These are phyloP conservation scores for Aspiorhynchus laticeps DNA, from an alignment of 2,113 vertebrate species.

Conservation along the genomic window DNA sequence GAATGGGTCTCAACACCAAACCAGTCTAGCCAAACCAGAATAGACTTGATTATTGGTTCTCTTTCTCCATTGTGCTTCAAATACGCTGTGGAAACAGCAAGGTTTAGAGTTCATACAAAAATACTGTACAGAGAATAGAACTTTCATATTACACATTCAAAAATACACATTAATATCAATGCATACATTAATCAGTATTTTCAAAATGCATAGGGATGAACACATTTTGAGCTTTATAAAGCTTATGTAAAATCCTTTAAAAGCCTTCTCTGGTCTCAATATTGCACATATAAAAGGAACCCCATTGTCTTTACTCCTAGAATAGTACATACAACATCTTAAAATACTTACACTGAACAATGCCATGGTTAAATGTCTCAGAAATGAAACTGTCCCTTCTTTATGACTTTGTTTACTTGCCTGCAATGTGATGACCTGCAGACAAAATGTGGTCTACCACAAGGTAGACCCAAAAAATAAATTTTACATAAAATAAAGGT, in stretches of 20 bases:
- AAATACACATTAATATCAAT: slow-evolving; percentile 83
- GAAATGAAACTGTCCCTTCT: slow-evolving; percentile 6
- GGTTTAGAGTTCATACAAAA: slow-evolving; percentile 84
- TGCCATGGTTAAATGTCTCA: slow-evolving; percentile 2
- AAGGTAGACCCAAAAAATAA: neutral
- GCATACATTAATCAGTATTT: slow-evolving; percentile 65
- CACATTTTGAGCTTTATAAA: slow-evolving; percentile 74
- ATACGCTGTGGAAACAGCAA: slow-evolving; percentile 74
- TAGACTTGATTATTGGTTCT: slow-evolving; percentile 68
- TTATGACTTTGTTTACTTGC: neutral
- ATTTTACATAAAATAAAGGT: neutral
- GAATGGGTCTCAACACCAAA: slow-evolving; percentile 43
- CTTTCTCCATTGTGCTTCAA: slow-evolving; percentile 71
- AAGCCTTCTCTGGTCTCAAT: slow-evolving; percentile 45
- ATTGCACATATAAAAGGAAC: slow-evolving; percentile 80
- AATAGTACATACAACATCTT: slow-evolving; percentile 55
- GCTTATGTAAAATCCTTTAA: slow-evolving; percentile 71
- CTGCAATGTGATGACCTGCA: neutral
- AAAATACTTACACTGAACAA: slow-evolving; percentile 41
- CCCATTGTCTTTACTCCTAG: slow-evolving; percentile 39
- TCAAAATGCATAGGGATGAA: slow-evolving; percentile 81
- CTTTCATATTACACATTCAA: slow-evolving; percentile 89
- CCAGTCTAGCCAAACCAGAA: slow-evolving; percentile 72
- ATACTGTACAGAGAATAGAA: slow-evolving; percentile 97
- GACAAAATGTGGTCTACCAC: neutral